Percentiles rank a stretch among this genome's conserved stretches.
Conservation (phyloP, 2,888 invertebrate genomes). For the Lysandra coridon region DNA sequence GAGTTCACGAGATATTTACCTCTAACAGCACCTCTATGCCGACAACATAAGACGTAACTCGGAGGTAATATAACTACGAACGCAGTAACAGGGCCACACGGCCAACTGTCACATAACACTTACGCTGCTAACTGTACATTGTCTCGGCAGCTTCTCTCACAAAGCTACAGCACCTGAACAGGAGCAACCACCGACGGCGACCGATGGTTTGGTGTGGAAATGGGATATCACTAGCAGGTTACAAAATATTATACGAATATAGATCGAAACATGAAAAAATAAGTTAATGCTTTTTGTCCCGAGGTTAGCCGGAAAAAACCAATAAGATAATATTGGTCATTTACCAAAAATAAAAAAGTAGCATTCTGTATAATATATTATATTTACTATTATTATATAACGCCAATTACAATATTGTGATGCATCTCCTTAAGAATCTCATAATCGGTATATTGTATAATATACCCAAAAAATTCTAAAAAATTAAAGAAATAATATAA, state of each 20-base stretch:
- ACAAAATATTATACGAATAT: too few relatives aligned
- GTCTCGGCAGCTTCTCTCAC: background rate
- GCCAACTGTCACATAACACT: conserved; percentile 11
- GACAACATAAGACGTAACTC: background rate
- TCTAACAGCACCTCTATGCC: background rate
- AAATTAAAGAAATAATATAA: conserved; percentile 22
- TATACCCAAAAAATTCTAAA: conserved; percentile 15
- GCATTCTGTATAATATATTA: conserved; percentile 14
- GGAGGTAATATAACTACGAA: background rate
- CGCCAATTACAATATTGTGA: conserved; percentile 21
- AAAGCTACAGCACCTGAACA: background rate
- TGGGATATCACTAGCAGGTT: too few relatives aligned
- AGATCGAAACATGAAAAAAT: too few relatives aligned
- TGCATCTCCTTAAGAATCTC: conserved; percentile 17
- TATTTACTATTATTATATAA: conserved; percentile 16
- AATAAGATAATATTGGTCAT: too few relatives aligned
- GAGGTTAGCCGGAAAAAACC: too few relatives aligned
- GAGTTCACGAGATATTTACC: background rate
- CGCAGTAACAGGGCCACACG: background rate
- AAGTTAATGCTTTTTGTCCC: too few relatives aligned
- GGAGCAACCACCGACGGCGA: too few relatives aligned
- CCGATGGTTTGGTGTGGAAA: too few relatives aligned
- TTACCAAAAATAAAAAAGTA: background rate
- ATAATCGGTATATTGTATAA: conserved; percentile 15
- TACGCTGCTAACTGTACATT: background rate